A percentile compares a stretch with the other conserved stretches of the same genome.
These are phyloP conservation scores for Pantherophis guttatus DNA, from an alignment of 2,113 vertebrate species.

Conservation along the genomic window DNA sequence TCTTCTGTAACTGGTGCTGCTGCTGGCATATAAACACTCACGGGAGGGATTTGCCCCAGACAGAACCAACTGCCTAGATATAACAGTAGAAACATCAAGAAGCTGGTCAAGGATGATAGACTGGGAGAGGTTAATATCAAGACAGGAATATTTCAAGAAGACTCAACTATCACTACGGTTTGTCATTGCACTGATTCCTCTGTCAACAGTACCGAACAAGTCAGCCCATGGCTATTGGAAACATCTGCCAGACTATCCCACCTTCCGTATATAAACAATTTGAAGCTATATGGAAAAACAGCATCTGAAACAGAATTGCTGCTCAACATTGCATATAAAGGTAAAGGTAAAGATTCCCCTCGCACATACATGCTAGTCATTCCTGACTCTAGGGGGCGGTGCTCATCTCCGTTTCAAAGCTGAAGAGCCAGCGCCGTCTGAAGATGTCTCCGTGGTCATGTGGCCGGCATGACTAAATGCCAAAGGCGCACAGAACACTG, in stretches of 20 bases:
- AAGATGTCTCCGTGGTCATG: no score
- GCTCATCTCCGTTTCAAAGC: no score
- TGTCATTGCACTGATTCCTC: background rate
- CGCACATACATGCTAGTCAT: no score
- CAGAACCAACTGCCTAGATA: background rate
- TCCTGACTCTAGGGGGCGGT: no score
- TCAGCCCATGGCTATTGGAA: background rate
- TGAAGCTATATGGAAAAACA: background rate
- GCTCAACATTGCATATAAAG: background rate
- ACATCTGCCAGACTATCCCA: background rate
- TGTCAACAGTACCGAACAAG: background rate
- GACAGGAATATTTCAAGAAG: background rate
- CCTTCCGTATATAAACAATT: background rate
- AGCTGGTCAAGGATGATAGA: background rate
- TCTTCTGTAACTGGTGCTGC: background rate
- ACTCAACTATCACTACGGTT: background rate
- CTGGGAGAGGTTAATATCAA: background rate
- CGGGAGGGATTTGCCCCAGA: background rate
- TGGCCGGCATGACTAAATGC: no score
- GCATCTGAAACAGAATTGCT: background rate
- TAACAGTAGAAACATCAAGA: background rate
- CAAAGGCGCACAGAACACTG: no score
- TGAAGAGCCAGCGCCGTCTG: no score
- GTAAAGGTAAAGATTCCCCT: no score
- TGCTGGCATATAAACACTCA: background rate